These are phyloP conservation scores for Paradisaea rubra DNA, from an alignment of 2,113 vertebrate species.

Conservation along the genomic window DNA sequence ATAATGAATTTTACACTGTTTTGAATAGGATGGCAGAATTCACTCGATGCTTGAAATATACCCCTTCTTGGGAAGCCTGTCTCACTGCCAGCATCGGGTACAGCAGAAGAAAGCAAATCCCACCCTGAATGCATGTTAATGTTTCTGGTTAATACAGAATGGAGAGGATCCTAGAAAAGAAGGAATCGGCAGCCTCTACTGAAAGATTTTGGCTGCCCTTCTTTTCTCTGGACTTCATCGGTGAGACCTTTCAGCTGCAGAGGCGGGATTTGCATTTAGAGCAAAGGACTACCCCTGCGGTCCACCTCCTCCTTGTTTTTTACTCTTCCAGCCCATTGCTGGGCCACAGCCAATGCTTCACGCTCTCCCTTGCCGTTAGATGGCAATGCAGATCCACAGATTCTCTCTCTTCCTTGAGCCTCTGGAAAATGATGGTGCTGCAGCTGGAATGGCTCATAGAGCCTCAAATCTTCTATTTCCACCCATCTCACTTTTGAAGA, in stretches of 20 bases:
- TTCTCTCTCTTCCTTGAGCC: neutral
- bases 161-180: neutral
- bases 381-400: constrained; percentile 51
- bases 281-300: neutral
- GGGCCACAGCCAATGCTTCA: neutral
- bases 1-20: neutral
- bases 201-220: neutral
- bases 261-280: neutral
- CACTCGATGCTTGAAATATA: neutral
- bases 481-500: neutral
- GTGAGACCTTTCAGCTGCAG: neutral
- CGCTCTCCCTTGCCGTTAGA: constrained; percentile 6
- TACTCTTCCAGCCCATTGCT: neutral
- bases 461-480: neutral
- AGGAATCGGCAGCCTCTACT: neutral
- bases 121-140: neutral
- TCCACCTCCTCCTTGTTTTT: neutral
- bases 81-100: neutral
- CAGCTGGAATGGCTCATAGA: neutral
- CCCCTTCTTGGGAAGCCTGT: neutral
- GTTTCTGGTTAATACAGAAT: neutral
- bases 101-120: neutral
- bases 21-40: neutral
- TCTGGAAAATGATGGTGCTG: neutral
- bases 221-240: neutral